These are phyloP conservation scores for Passer domesticus DNA, from an alignment of 2,113 vertebrate genomes.

Conservation along the genomic window DNA sequence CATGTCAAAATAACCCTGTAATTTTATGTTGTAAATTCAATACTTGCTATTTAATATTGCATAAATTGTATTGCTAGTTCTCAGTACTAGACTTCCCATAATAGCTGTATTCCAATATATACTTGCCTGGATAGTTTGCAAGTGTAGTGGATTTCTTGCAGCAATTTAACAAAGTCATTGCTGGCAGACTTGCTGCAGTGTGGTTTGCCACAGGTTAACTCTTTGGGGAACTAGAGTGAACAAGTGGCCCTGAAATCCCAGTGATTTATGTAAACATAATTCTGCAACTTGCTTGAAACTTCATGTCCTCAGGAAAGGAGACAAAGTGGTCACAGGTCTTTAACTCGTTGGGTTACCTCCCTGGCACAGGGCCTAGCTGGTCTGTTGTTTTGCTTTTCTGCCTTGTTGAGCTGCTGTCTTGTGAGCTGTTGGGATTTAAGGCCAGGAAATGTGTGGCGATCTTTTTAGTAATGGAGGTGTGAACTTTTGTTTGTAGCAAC, in stretches of 20 bases:
- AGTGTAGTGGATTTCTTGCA: background rate
- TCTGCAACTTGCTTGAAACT: background rate
- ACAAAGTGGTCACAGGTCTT: background rate
- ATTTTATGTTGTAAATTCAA: background rate
- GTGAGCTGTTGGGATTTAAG: background rate
- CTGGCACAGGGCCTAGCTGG: accelerated
- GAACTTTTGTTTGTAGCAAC: background rate
- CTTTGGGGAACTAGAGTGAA: background rate
- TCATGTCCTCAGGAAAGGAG: background rate
- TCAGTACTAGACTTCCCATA: background rate
- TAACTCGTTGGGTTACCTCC: accelerated
- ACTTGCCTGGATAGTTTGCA: background rate
- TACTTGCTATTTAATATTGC: background rate
- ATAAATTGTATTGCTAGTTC: background rate
- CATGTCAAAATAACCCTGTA: background rate
- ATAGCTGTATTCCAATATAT: background rate
- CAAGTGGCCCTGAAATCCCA: background rate
- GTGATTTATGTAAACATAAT: background rate
- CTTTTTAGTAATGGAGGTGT: background rate
- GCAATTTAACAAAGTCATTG: background rate
- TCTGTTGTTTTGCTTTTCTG: background rate
- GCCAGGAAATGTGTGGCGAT: background rate
- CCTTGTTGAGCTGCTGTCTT: background rate
- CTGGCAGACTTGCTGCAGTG: background rate
- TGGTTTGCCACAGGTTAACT: background rate